Percentiles rank a stretch among this genome's conserved stretches.
phyloP scores from a whole-genome alignment of 2,113 vertebrate genomes.

The Oenanthe melanoleuca region DNA sequence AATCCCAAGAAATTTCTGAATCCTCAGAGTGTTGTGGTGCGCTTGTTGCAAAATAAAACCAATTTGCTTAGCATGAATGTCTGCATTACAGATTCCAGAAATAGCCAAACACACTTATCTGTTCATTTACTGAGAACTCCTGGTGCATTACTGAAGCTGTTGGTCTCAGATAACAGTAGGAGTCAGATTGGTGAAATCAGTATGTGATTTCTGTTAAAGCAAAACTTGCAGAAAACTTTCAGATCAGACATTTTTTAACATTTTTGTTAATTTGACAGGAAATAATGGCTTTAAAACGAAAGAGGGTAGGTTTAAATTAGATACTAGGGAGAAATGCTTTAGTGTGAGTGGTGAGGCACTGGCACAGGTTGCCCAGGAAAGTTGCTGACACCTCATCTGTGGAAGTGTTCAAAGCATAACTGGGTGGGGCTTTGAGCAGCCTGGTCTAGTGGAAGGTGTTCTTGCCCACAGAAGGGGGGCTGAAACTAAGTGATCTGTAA shows the following conservation, averaged over 20 bases:
- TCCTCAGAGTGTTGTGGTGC: not conserved
- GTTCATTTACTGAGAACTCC: not conserved
- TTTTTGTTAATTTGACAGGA: not conserved
- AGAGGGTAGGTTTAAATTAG: not conserved
- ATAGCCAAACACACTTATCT: not conserved
- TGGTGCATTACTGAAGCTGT: not conserved
- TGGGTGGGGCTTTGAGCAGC: not conserved
- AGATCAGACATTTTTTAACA: not conserved
- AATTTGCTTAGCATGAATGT: not conserved
- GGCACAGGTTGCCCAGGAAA: not conserved
- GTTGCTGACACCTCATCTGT: accelerated
- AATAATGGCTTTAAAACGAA: not conserved
- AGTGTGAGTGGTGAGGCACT: not conserved
- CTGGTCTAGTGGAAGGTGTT: not conserved
- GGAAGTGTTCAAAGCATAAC: not conserved
- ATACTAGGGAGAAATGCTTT: not conserved
- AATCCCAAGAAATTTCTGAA: not conserved
- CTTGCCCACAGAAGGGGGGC: not conserved
- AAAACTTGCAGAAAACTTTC: not conserved
- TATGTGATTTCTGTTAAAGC: not conserved
- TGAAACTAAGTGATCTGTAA: not conserved
- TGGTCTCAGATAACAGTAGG: not conserved
- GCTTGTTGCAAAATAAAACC: not conserved
- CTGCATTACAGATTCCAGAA: not conserved
- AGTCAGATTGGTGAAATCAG: not conserved